phyloP scores from a whole-genome alignment of 2,888 invertebrate species.

The Spisula solida region DNA sequence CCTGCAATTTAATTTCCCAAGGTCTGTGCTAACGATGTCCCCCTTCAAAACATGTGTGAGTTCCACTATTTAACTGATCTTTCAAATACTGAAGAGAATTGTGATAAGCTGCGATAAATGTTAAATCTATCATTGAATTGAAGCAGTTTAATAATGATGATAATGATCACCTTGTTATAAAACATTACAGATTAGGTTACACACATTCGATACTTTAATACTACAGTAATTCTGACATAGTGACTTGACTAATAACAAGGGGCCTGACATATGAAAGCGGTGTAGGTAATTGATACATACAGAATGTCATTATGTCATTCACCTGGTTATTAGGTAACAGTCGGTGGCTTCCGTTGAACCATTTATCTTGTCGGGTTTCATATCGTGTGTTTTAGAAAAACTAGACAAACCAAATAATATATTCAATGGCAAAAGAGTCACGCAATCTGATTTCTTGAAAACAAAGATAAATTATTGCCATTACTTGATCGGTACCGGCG shows the following conservation, averaged over 20 bases:
- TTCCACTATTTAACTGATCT: no score
- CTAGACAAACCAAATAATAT: neutral
- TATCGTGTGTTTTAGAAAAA: neutral
- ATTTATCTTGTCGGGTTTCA: neutral
- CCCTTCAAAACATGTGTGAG: no score
- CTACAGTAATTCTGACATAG: neutral
- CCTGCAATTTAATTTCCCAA: no score
- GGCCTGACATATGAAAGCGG: neutral
- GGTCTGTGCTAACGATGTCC: no score
- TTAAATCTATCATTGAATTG: neutral
- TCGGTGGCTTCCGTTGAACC: neutral
- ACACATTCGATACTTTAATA: neutral
- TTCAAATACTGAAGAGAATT: neutral
- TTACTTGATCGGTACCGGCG: no score
- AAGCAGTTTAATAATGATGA: neutral
- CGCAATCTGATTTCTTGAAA: no score
- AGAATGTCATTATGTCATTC: neutral
- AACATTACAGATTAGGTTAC: neutral
- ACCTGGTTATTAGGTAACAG: neutral
- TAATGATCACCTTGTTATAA: neutral
- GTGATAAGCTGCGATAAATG: neutral
- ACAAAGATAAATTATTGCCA: no score
- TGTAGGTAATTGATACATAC: neutral
- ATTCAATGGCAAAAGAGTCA: no score
- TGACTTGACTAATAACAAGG: neutral